Base-by-base conservation (phyloP, 2,113 vertebrate genomes). In the Lucifuga dentata region DNA sequence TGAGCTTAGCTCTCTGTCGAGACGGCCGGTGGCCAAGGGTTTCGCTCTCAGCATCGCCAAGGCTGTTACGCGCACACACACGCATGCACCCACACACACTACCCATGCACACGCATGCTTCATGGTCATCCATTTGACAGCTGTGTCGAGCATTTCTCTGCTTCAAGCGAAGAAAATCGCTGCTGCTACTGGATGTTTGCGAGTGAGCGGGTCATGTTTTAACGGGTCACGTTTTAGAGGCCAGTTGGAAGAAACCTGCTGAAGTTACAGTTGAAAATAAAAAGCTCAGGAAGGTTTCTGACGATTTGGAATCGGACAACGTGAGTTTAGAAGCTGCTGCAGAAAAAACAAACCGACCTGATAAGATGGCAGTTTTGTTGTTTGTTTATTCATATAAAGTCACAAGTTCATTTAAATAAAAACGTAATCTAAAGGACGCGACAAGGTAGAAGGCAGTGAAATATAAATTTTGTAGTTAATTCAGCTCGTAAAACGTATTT, bases 1-100 rank as follows among this genome's bases (percentile, higher is more conserved):
- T 56, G 48, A 85, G 43, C 75, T 85, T 72, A 83, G 74, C 73
- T 83, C 81, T 73, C 76, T 74, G 79, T 76, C 71, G 72, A 65
- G 65, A 65, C 76, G 61, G 56, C 12, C 26, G 24, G 58, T 33
- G 21, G 76, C 68, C 73, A 53, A 80, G 66, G 76, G 74, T 67
- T 78, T 64, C 2, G 53, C 74, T 72, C 76, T 85, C 62, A 75
- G 73, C 40, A 15, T 45, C 17, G 60, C 68, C 69, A 79, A 89
- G 86, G 77, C 81, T 45, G 53, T 50, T 10, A 51, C 11, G 7
- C 26, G 7, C 26, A 29, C 3, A 29, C 26, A 29, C 26, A 29
- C 26, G 7, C 26, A 29, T 29, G 26, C 26, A 29, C 26, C 26
- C 26, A 29, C 3, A 29, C 26, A 29, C 26, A 29, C 26, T 7